Evolutionary conservation across 2,113 vertebrate species (phyloP).

Genomic region (Ailurus styani): DNA sequence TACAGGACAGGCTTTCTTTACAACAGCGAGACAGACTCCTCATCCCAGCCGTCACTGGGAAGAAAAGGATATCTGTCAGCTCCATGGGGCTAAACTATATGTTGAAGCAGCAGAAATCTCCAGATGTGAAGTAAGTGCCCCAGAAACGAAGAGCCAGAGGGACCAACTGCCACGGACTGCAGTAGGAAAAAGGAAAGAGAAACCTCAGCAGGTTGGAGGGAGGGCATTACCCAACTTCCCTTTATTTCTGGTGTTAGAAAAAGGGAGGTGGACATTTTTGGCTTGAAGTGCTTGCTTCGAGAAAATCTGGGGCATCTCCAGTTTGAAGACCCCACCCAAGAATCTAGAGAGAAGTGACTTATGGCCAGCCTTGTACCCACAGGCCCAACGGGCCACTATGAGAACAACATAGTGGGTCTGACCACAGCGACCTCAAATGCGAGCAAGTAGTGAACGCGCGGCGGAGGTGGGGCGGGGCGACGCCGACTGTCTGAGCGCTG

Average conservation of each 20-base stretch:
- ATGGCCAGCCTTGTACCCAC: accelerated
- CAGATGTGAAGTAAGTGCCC: background rate
- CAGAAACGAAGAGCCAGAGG: background rate
- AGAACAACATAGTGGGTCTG: accelerated
- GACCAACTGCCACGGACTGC: background rate
- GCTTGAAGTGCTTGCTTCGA: background rate
- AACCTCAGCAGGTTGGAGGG: background rate
- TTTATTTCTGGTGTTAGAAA: background rate
- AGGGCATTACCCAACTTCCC: no score
- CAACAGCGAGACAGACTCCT: background rate
- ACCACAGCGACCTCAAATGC: accelerated
- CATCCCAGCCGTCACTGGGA: background rate
- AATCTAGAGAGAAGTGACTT: background rate
- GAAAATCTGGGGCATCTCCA: background rate
- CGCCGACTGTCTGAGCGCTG: background rate
- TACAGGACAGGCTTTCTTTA: background rate
- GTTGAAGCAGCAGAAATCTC: background rate
- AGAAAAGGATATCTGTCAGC: background rate
- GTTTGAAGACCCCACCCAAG: background rate
- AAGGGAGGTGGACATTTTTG: background rate
- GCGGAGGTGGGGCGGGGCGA: background rate
- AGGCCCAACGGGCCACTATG: background rate
- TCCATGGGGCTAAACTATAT: accelerated
- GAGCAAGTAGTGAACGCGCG: accelerated
- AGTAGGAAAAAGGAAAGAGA: background rate